Evolutionary conservation across 2,113 vertebrate genomes (phyloP).

Genomic region (Dromiciops gliroides): DNA sequence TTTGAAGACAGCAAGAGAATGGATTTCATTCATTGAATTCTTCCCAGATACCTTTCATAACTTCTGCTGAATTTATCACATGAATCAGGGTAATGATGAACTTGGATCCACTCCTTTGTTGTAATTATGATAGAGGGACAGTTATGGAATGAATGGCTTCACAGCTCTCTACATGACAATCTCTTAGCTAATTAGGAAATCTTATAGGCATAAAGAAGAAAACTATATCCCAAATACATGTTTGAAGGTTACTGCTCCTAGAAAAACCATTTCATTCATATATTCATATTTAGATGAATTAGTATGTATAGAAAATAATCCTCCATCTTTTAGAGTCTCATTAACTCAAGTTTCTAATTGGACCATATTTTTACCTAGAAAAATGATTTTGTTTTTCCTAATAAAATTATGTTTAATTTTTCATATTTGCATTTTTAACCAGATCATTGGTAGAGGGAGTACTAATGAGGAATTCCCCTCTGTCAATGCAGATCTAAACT

Average conservation of each 20-base stretch:
- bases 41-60: neutral
- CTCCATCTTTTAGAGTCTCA: neutral
- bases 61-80: neutral
- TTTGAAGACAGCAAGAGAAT: neutral
- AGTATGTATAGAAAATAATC: neutral
- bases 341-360: neutral
- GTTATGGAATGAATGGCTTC: neutral
- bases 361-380: neutral
- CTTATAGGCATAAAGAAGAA: neutral
- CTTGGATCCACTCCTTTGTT: slow-evolving; percentile 1
- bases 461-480: neutral
- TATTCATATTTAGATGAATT: neutral
- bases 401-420: neutral
- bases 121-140: neutral
- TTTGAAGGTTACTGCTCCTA: neutral
- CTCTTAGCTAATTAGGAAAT: neutral
- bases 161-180: neutral
- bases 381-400: neutral
- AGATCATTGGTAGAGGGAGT: neutral
- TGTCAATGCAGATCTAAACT: neutral
- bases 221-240: neutral
- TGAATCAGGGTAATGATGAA: neutral
- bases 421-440: neutral
- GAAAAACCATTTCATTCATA: neutral
- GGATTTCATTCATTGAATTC: neutral